Evolutionary conservation across 2,888 invertebrate genomes (phyloP).

Genomic region (Drosophila barbarae): DNA sequence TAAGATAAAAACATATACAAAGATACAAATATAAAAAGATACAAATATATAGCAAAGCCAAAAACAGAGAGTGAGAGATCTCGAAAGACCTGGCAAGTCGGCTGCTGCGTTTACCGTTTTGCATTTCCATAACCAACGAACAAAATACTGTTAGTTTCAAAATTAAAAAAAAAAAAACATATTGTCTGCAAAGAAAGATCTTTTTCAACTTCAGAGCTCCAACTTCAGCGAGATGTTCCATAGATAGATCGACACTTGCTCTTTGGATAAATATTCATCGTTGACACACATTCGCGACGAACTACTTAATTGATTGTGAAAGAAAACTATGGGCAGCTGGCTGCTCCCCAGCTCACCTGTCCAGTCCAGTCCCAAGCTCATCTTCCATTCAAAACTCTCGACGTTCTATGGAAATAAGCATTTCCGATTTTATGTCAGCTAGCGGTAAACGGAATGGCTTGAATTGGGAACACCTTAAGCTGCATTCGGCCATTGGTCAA

Average conservation of each 20-base stretch:
- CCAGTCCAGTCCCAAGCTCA: constrained; percentile 17
- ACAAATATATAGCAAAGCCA: constrained; percentile 10
- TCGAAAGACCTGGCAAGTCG: constrained; percentile 7
- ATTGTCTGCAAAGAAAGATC: constrained; percentile 21
- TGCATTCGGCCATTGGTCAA: constrained; percentile 28
- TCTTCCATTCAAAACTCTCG: constrained; percentile 64
- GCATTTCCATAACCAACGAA: constrained; percentile 69
- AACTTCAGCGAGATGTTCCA: constrained; percentile 6
- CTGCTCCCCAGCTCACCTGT: constrained; percentile 5
- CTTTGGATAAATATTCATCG: constrained; percentile 61
- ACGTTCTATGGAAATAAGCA: constrained; percentile 61
- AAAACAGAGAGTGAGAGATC: constrained; percentile 15
- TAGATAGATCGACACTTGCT: constrained; percentile 57
- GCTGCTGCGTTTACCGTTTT: constrained; percentile 64
- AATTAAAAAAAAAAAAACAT: constrained; percentile 39
- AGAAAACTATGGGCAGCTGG: constrained; percentile 31
- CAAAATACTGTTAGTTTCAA: constrained; percentile 54
- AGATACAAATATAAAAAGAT: constrained; percentile 14
- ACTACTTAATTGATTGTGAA: constrained; percentile 69
- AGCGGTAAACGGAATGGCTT: constrained; percentile 69
- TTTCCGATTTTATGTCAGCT: constrained; percentile 73
- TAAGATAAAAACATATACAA: constrained; percentile 16
- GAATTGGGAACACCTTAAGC: constrained; percentile 54
- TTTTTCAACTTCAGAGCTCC: background rate
- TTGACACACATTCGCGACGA: constrained; percentile 63